Percentiles rank a stretch among this genome's conserved stretches.
phyloP scores from a whole-genome alignment of 2,113 vertebrate genomes.

The Psammodynastes pulverulentus region DNA sequence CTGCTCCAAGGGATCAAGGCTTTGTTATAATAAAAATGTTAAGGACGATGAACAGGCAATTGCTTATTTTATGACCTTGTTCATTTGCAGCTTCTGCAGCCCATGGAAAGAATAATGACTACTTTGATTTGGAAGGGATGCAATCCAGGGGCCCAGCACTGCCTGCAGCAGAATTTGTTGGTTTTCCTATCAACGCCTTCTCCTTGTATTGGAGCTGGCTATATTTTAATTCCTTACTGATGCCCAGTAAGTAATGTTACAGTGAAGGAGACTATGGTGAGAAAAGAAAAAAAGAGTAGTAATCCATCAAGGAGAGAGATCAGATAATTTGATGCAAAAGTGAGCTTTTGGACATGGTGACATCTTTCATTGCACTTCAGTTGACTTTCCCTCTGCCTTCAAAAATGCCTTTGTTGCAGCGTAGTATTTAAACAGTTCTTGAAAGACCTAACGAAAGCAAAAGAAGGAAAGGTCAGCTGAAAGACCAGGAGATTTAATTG shows the following conservation, averaged over 20 bases:
- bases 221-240: conserved; percentile 6
- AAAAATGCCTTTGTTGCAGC: neutral
- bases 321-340: neutral
- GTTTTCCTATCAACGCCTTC: neutral
- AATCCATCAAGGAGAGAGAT: neutral
- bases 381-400: neutral
- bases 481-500: conserved; percentile 14
- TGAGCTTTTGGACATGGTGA: neutral
- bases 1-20: neutral
- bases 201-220: neutral
- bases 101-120: neutral
- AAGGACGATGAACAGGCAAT: neutral
- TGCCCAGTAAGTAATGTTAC: neutral
- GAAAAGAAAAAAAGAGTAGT: neutral
- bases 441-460: neutral
- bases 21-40: neutral
- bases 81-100: neutral
- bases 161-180: neutral
- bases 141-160: neutral
- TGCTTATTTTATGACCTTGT: neutral
- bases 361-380: neutral
- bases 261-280: neutral
- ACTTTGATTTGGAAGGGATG: neutral
- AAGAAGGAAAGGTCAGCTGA: neutral
- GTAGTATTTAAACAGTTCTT: neutral